Conservation (phyloP, 2,888 invertebrate species). For the Cantharis rustica region DNA sequence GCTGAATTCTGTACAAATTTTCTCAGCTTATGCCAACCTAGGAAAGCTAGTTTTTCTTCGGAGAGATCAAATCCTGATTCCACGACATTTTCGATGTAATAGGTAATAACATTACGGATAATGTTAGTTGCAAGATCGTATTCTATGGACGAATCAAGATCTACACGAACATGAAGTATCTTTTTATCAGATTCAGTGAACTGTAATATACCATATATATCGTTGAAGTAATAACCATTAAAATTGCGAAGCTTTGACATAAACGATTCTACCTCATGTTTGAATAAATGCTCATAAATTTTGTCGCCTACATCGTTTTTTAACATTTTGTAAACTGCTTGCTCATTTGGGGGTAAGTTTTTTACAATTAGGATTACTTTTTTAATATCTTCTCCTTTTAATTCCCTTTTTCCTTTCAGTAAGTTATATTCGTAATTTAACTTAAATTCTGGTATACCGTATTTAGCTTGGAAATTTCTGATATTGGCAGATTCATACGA, state of each 20-base stretch:
- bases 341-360: conserved; percentile 1
- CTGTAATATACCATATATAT: conserved; percentile 9
- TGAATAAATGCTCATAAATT: conserved; percentile 5
- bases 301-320: background rate
- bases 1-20: background rate
- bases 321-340: conserved; percentile 1
- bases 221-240: conserved; percentile 11
- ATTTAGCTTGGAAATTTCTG: background rate
- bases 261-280: conserved; percentile 3
- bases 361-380: conserved; percentile 10
- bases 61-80: background rate
- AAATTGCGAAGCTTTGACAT: background rate
- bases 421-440: conserved; percentile 11
- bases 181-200: background rate
- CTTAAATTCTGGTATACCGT: conserved; percentile 5
- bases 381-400: background rate
- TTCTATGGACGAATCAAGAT: background rate
- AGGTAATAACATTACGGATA: conserved; percentile 8
- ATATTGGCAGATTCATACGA: background rate
- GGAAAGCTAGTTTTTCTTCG: background rate
- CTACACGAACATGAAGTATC: conserved; percentile 10
- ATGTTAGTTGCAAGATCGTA: conserved; percentile 15
- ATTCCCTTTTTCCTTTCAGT: background rate
- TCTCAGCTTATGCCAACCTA: conserved; percentile 2
- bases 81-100: background rate